phyloP scores from a whole-genome alignment of 2,797 vertebrate genomes.

The Chrysocyon brachyurus region DNA sequence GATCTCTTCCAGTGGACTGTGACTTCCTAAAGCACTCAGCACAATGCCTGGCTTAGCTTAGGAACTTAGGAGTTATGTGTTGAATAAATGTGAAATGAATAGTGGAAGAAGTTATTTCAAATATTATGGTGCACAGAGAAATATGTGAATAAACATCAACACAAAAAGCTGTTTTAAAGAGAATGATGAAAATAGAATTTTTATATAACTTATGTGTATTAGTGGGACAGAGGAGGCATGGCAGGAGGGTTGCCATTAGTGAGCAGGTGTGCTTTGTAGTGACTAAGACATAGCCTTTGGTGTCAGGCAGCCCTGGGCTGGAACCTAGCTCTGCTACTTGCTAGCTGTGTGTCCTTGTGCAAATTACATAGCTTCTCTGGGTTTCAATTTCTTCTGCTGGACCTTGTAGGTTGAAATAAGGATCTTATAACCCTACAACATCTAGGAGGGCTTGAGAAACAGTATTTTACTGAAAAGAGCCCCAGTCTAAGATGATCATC shows the following conservation, averaged over 20 bases:
- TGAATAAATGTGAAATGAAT: conserved; percentile 71
- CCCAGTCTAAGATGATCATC: not conserved
- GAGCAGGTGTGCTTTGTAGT: not conserved
- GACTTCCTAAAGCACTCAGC: conserved; percentile 71
- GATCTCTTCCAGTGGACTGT: conserved; percentile 80
- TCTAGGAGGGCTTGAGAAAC: not conserved
- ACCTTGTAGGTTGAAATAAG: not conserved
- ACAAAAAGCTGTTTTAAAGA: conserved; percentile 33
- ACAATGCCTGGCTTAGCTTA: conserved; percentile 68
- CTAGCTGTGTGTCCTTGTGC: not conserved
- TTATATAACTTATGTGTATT: not conserved
- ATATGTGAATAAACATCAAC: conserved; percentile 49
- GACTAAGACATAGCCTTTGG: not conserved
- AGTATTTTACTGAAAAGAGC: not conserved
- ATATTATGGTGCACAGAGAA: conserved; percentile 34
- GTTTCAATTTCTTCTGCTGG: conserved; percentile 53
- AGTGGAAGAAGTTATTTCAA: conserved; percentile 67
- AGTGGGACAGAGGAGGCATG: not conserved
- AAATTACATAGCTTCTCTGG: conserved; percentile 2
- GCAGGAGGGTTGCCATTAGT: not conserved
- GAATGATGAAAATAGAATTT: conserved; percentile 43
- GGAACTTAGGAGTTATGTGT: conserved; percentile 50
- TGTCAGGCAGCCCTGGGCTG: not conserved
- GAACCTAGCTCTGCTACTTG: not conserved
- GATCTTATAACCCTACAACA: not conserved